These are phyloP conservation scores for Casuarius casuarius DNA, from an alignment of 2,113 vertebrate genomes.

Conservation along the genomic window DNA sequence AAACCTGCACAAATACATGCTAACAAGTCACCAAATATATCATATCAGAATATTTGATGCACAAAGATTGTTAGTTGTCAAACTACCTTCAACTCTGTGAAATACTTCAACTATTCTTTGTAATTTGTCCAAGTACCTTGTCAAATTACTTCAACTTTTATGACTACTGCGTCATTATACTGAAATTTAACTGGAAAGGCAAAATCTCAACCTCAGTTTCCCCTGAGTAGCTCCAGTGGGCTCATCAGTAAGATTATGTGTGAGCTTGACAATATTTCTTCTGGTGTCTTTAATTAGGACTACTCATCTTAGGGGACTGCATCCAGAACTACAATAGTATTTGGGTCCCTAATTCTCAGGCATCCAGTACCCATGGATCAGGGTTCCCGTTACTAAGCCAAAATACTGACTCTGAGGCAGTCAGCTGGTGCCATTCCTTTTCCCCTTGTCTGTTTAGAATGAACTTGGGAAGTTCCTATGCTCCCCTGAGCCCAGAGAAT, in stretches of 20 bases:
- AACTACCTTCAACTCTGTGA: neutral
- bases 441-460: neutral
- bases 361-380: neutral
- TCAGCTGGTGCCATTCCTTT: neutral
- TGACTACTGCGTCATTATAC: neutral
- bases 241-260: neutral
- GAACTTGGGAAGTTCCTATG: no score
- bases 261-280: neutral
- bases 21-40: neutral
- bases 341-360: neutral
- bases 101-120: neutral
- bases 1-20: neutral
- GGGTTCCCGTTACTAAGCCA: neutral
- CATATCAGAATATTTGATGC: neutral
- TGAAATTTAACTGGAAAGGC: neutral
- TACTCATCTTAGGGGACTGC: neutral
- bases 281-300: neutral
- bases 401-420: neutral
- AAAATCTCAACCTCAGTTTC: neutral
- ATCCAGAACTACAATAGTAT: neutral
- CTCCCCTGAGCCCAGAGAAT: neutral
- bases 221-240: neutral
- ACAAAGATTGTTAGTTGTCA: neutral
- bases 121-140: neutral
- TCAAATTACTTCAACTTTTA: neutral